These are phyloP conservation scores for Mesorhabditis sp. DNA, from an alignment of 2,888 invertebrate genomes.

Conservation along the genomic window DNA sequence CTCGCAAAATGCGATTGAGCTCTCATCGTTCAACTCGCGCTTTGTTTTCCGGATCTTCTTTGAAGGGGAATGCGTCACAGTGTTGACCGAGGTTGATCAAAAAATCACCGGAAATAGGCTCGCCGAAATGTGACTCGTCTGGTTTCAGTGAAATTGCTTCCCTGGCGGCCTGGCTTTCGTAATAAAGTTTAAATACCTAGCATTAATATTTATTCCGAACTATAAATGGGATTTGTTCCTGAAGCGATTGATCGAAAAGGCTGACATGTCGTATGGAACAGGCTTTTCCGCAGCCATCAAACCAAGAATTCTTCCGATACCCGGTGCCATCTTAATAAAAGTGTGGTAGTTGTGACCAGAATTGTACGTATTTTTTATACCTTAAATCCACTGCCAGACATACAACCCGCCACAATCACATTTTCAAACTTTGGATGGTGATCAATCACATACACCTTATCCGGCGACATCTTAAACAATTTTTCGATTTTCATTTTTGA, in stretches of 20 bases:
- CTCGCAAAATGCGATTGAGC: no score
- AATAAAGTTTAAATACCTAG: no score
- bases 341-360: not conserved
- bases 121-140: no score
- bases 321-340: not conserved
- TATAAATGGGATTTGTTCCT: not conserved
- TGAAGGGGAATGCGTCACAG: no score
- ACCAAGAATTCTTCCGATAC: not conserved
- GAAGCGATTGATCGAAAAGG: not conserved
- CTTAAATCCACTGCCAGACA: conserved; percentile 56
- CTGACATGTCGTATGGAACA: not conserved
- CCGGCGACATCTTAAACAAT: conserved; percentile 29
- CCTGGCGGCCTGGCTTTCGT: no score
- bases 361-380: conserved; percentile 11
- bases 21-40: no score
- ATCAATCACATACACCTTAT: conserved; percentile 35
- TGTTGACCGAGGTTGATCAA: no score
- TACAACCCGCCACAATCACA: conserved; percentile 46
- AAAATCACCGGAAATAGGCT: no score
- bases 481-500: not conserved
- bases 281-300: not conserved
- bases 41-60: no score
- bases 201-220: not conserved
- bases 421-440: conserved; percentile 29
- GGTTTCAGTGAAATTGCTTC: no score